A percentile compares a stretch with the other conserved stretches of the same genome.
Evolutionary conservation across 2,888 invertebrate species (phyloP).

Genomic region (Plagodis dolabraria): DNA sequence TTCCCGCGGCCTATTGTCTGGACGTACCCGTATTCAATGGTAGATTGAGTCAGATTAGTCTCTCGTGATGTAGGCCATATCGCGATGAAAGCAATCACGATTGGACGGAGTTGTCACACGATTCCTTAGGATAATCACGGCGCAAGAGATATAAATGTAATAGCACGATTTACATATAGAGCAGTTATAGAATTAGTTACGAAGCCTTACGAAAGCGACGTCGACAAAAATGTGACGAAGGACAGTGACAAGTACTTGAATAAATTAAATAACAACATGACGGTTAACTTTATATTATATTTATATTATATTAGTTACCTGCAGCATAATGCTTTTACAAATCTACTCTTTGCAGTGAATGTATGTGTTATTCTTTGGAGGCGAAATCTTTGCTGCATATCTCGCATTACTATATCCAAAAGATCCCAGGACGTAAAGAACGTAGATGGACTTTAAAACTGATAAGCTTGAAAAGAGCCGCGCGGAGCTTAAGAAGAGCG

Average conservation of each 20-base stretch:
- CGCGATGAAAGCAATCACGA: conserved; percentile 76
- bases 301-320: too few species aligned
- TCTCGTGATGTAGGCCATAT: conserved; percentile 66
- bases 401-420: conserved; percentile 12
- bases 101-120: conserved; percentile 58
- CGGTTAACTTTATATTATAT: too few species aligned
- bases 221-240: too few species aligned
- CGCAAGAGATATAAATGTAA: conserved; percentile 23
- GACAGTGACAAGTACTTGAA: too few species aligned
- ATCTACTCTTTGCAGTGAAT: conserved; percentile 10
- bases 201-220: neutral
- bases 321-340: neutral
- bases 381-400: conserved; percentile 7
- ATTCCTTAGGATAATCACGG: conserved; percentile 49
- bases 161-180: conserved; percentile 33
- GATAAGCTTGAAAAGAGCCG: conserved; percentile 30
- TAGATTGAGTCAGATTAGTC: conserved; percentile 56
- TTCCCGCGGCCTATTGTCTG: conserved; percentile 37
- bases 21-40: conserved; percentile 24
- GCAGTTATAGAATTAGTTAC: conserved; percentile 9
- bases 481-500: conserved; percentile 18
- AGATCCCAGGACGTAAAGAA: conserved; percentile 14
- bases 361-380: conserved; percentile 15
- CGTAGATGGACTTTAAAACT: conserved; percentile 18
- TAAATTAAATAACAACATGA: too few species aligned